A percentile compares a stretch with the other conserved stretches of the same genome.
Conservation (phyloP, 2,888 invertebrate species). For the Habrosyne pyritoides region DNA sequence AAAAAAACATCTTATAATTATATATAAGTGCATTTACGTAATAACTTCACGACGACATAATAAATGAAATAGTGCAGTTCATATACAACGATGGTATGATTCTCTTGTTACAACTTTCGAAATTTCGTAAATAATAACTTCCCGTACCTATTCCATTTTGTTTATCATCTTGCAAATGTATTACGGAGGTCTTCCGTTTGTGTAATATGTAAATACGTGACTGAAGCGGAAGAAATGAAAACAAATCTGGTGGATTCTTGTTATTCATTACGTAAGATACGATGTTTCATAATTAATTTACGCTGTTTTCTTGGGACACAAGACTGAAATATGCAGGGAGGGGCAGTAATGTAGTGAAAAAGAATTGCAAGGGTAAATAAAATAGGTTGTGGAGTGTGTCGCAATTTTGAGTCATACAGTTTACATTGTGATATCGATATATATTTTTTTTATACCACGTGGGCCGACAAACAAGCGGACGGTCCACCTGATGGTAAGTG, state of each 20-base stretch:
- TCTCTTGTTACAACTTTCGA: conserved; percentile 30
- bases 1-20: too few relatives aligned
- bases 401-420: neutral
- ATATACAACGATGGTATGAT: conserved; percentile 2
- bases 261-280: conserved; percentile 39
- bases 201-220: conserved; percentile 67
- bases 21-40: too few relatives aligned
- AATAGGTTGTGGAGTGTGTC: neutral
- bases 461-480: too few relatives aligned
- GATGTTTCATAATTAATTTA: conserved; percentile 45
- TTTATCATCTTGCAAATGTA: conserved; percentile 72
- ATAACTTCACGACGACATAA: neutral
- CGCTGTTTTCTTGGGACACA: conserved; percentile 29
- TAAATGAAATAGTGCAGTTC: neutral
- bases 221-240: conserved; percentile 64
- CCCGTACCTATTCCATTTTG: conserved; percentile 60
- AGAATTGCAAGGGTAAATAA: neutral
- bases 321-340: conserved; percentile 4
- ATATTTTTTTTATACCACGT: too few relatives aligned
- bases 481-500: too few relatives aligned
- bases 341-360: conserved; percentile 6
- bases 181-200: conserved; percentile 60
- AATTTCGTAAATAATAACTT: conserved; percentile 64
- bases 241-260: conserved; percentile 47
- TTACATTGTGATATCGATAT: neutral